Base-by-base conservation (phyloP, 2,888 invertebrate species). In the Agrochola litura region DNA sequence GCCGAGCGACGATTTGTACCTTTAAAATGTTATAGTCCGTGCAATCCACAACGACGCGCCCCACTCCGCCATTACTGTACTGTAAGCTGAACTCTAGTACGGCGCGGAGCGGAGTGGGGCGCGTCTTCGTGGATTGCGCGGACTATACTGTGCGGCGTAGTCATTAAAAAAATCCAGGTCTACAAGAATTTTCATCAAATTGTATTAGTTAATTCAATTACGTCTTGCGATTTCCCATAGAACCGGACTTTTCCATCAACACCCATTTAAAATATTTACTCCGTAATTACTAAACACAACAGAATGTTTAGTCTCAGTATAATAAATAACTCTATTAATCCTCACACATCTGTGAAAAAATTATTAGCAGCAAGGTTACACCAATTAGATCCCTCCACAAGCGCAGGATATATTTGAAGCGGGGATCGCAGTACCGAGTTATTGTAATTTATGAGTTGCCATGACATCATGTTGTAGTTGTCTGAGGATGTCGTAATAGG, bases 381-480 rank as follows among this genome's bases (percentile, higher is more conserved):
- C 76, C 84, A 86, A 84, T 84, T 84, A 84, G 86, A 64, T 72
- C 80, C 84, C 76, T 65, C 76, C 54, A 63, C 25, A n/a, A 22
- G 76, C 52, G 64, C 84, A 84, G 84, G 84, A 84, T 86, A 84
- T 64, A 65, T 76, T 64, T 74, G 66, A 65, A 25, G 69, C 58
- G 71, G 74, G 70, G 84, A 77, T 78, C 85, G 22, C 79, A 81
- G 81, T 81, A 88, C 46, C 77, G 61, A 12, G 76, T 86, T 86
- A 86, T 88, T 86, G 77, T 81, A 71, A 86, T 86, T 88, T 88
- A 86, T 84, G 84, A 79, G 66, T 74, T 49, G 74, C 41, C 83
- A 73, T 84, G 83, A 84, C 83, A 83, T 84, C 83, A 84, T 67
- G 73, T 70, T 71, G n/a, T 49, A 67, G 52, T 54, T 71, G 70